Evolutionary conservation across 2,888 invertebrate genomes (phyloP), one percentile per base, ranked within the genome.

Genomic region (Polydrusus pterygomalis): DNA sequence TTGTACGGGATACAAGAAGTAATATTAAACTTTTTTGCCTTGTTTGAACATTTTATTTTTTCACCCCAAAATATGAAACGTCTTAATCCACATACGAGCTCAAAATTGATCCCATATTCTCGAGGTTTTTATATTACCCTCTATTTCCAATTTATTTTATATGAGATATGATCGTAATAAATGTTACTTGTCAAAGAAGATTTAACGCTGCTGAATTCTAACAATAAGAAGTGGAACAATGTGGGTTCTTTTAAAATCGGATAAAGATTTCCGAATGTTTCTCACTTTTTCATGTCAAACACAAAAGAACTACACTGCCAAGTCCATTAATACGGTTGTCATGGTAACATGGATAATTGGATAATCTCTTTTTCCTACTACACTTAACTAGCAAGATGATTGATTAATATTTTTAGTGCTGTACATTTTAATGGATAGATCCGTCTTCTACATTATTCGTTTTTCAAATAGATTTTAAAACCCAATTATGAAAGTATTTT

Each of bases 101-200:
- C 54, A 25, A 20, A 54, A 60, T 60, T 38, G 38, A 38, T 60
- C 38, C 58, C n/a, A 38, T 34, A 38, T 60, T 38, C 58, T 38
- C 18, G 58, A 18, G 38, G 58, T 60, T 60, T 58, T 60, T 60
- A 38, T 60, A 60, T 60, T 60, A 60, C 58, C 38, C 38, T 60
- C 38, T 58, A 38, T 51, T 40, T 51, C 30, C 69, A 43, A 69
- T 69, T 69, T 69, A 69, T 58, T 54, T 43, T 43, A 20, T 40
- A 54, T 69, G 43, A 69, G 71, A 72, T 75, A 75, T 75, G 68
- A 75, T 76, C 73, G 51, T 73, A 75, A 78, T 78, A 78, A 78
- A 78, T 75, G 75, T 78, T 73, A 30, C 72, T 75, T 78, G 75
- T 75, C 75, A 75, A 75, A 78, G 75, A 75, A 78, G 75, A 78